Percentiles rank a stretch among this genome's conserved stretches.
Evolutionary conservation across 1,140 invertebrate genomes (phyloP).

Genomic region (Drosophila kohkoa): DNA sequence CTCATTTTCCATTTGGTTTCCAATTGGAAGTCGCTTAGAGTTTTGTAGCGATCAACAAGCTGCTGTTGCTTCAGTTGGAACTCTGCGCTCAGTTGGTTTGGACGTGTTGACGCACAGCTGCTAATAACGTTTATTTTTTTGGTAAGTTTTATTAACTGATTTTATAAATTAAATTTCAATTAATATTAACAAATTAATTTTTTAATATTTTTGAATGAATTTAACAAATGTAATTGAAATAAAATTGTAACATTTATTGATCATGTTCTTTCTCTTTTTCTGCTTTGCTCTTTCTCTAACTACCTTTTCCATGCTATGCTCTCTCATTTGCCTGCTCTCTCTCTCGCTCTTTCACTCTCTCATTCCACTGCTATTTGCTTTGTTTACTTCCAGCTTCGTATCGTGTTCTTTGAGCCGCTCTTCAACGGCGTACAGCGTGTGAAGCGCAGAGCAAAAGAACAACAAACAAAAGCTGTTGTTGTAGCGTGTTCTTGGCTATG

Average conservation of each 20-base stretch:
- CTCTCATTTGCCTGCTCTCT: constrained; percentile 15
- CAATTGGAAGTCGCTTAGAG: constrained; percentile 48
- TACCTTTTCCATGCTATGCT: neutral
- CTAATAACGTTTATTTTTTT: constrained; percentile 2
- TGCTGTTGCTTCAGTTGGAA: constrained; percentile 67
- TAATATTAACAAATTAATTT: neutral
- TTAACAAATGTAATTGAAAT: too few species aligned
- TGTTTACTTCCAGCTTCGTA: constrained; percentile 21
- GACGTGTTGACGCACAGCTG: constrained; percentile 64
- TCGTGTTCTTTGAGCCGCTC: constrained; percentile 48
- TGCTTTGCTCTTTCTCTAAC: neutral
- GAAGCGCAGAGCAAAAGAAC: constrained; percentile 44
- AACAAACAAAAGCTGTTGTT: constrained; percentile 58
- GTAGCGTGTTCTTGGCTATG: constrained; percentile 60
- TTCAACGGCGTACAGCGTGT: constrained; percentile 58
- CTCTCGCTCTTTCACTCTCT: constrained; percentile 25
- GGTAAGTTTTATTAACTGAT: constrained; percentile 1
- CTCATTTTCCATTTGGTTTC: constrained; percentile 37
- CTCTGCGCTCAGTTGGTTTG: constrained; percentile 56
- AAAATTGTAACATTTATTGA: neutral
- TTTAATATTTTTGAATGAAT: neutral
- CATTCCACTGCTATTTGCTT: constrained; percentile 29
- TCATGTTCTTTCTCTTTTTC: neutral
- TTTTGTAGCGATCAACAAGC: constrained; percentile 27
- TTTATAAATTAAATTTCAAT: neutral